phyloP scores from a whole-genome alignment of 2,888 invertebrate species.

The Opisthograptis luteolata region DNA sequence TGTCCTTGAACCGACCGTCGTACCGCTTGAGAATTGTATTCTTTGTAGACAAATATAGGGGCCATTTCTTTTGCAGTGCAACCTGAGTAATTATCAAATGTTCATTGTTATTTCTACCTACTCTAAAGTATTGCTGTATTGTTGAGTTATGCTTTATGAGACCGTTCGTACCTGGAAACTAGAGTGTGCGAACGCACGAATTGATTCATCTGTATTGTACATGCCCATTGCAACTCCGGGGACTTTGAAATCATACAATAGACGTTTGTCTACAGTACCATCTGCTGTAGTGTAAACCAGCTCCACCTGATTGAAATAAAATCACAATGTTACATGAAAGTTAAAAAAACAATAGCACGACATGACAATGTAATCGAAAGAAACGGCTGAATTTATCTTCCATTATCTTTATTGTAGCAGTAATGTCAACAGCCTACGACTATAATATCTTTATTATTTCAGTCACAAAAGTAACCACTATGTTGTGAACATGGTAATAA shows the following conservation, averaged over 20 bases:
- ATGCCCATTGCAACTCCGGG: conserved; percentile 93
- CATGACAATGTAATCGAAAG: conserved; percentile 13
- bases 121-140: conserved; percentile 16
- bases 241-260: conserved; percentile 89
- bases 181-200: conserved; percentile 92
- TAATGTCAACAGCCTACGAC: conserved; percentile 29
- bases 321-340: neutral
- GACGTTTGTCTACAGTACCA: conserved; percentile 82
- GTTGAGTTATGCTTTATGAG: conserved; percentile 1
- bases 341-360: conserved; percentile 4
- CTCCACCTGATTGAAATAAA: conserved; percentile 81
- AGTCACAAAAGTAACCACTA: conserved; percentile 12
- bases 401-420: conserved; percentile 22
- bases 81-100: conserved; percentile 73
- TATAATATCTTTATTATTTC: conserved; percentile 22
- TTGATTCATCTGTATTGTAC: conserved; percentile 96
- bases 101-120: conserved; percentile 6
- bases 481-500: conserved; percentile 11
- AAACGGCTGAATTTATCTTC: conserved; percentile 21
- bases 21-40: conserved; percentile 95
- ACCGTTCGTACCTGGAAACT: conserved; percentile 87
- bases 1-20: conserved; percentile 96
- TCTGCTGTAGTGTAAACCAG: conserved; percentile 87
- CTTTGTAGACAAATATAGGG: conserved; percentile 95
- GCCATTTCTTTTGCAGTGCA: conserved; percentile 93